A percentile compares a stretch with the other conserved stretches of the same genome.
phyloP scores from a whole-genome alignment of 1,140 invertebrate genomes.

The Papilio machaon region DNA sequence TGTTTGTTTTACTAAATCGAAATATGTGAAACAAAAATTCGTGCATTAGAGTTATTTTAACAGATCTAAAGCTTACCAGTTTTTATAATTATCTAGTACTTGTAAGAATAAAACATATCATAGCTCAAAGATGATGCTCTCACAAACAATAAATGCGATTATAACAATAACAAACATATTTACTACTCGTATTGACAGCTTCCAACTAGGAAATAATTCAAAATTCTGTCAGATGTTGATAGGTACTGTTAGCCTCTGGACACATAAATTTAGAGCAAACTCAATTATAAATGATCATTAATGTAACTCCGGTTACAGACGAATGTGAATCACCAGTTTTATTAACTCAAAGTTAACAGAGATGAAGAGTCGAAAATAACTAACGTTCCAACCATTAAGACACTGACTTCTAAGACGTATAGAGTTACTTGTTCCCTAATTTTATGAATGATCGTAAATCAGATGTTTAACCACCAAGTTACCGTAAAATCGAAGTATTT shows the following conservation, averaged over 20 bases:
- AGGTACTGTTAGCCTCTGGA: constrained; percentile 19
- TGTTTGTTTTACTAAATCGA: too few relatives aligned
- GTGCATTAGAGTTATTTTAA: too few relatives aligned
- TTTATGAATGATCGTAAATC: background rate
- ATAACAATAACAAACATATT: background rate
- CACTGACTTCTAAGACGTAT: constrained; percentile 16
- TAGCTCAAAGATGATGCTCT: background rate
- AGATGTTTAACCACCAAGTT: too few relatives aligned
- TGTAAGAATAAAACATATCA: background rate
- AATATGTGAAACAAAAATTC: too few relatives aligned
- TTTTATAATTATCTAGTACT: background rate
- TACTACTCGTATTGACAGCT: background rate
- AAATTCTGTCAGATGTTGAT: background rate
- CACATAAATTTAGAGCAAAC: constrained; percentile 50
- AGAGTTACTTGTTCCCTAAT: background rate
- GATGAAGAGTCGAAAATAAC: constrained; percentile 44
- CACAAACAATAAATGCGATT: background rate
- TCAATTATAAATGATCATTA: constrained; percentile 53
- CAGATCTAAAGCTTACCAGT: too few relatives aligned
- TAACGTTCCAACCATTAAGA: constrained; percentile 44
- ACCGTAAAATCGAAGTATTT: background rate
- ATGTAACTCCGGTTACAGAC: constrained; percentile 31
- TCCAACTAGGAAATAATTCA: constrained; percentile 11
- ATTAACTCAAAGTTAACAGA: constrained; percentile 54
- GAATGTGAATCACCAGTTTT: constrained; percentile 58